Percentiles rank a stretch among this genome's conserved stretches.
phyloP scores from a whole-genome alignment of 2,797 vertebrate species.

The Peromyscus melanophrys region DNA sequence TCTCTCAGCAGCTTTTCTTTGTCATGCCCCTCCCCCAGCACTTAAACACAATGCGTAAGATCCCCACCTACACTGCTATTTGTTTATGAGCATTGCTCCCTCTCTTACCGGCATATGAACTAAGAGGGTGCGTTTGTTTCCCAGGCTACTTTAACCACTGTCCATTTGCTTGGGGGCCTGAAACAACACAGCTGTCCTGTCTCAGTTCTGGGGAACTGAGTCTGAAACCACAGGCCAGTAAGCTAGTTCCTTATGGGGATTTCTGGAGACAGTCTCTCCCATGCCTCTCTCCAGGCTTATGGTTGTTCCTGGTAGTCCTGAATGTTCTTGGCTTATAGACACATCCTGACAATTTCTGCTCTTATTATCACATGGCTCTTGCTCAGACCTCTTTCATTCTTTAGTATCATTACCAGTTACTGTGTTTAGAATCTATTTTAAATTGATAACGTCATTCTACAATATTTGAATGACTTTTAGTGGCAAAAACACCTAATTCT shows the following conservation, averaged over 20 bases:
- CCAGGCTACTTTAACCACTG: neutral
- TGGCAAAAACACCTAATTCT: neutral
- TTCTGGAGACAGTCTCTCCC: fast-evolving
- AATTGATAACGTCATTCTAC: neutral
- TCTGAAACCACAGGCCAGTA: neutral
- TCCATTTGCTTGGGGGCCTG: neutral
- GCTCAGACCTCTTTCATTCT: neutral
- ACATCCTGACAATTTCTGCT: neutral
- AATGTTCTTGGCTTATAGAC: too few species aligned
- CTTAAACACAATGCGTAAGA: neutral
- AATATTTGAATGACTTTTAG: neutral
- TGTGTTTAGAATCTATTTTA: neutral
- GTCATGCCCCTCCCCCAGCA: too few species aligned
- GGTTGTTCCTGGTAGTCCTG: too few species aligned
- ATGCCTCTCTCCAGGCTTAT: neutral
- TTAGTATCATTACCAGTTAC: neutral
- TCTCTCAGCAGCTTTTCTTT: neutral
- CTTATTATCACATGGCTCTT: too few species aligned
- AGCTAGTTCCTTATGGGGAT: neutral
- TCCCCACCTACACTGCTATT: fast-evolving
- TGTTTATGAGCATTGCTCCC: neutral
- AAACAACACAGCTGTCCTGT: neutral
- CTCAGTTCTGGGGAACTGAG: neutral
- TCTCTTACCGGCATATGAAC: neutral
- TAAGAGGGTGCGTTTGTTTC: neutral